A percentile compares a stretch with the other conserved stretches of the same genome.
Evolutionary conservation across 2,113 vertebrate species (phyloP).

Genomic region (Girardinichthys multiradiatus): DNA sequence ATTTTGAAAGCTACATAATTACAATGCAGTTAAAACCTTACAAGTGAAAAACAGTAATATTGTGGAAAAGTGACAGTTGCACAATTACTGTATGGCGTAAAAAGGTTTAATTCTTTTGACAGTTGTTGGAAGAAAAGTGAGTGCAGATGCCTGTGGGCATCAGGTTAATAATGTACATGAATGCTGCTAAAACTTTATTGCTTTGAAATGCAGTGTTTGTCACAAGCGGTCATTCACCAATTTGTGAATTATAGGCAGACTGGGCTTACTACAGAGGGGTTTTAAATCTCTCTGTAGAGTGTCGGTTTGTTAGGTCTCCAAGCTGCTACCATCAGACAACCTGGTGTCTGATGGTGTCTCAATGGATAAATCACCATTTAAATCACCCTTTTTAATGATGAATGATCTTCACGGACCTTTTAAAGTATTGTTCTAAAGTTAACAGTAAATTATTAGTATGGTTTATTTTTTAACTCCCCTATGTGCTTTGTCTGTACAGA

Average conservation of each 20-base stretch:
- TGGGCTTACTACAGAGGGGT: too few relatives aligned
- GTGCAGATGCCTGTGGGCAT: not conserved
- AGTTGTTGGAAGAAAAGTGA: too few relatives aligned
- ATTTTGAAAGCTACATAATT: too few relatives aligned
- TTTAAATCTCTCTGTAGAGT: too few relatives aligned
- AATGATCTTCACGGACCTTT: not conserved
- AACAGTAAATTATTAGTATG: not conserved
- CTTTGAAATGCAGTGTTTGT: not conserved
- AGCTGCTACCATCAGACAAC: too few relatives aligned
- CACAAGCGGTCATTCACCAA: too few relatives aligned
- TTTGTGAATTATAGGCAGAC: too few relatives aligned
- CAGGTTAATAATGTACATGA: not conserved
- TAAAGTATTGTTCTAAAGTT: conserved; percentile 12
- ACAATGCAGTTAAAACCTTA: not conserved
- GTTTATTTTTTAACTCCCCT: not conserved
- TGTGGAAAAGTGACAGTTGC: not conserved
- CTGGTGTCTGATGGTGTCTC: too few relatives aligned
- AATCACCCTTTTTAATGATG: not conserved
- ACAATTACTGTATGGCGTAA: not conserved
- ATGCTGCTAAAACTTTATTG: too few relatives aligned
- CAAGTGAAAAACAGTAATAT: not conserved
- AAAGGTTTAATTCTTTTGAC: too few relatives aligned
- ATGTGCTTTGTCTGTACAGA: conserved; percentile 12
- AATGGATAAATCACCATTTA: too few relatives aligned
- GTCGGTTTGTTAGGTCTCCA: too few relatives aligned